Evolutionary conservation across 2,888 invertebrate genomes (phyloP), one percentile per base, ranked within the genome.

Genomic region (Arrhopalites spinosus): DNA sequence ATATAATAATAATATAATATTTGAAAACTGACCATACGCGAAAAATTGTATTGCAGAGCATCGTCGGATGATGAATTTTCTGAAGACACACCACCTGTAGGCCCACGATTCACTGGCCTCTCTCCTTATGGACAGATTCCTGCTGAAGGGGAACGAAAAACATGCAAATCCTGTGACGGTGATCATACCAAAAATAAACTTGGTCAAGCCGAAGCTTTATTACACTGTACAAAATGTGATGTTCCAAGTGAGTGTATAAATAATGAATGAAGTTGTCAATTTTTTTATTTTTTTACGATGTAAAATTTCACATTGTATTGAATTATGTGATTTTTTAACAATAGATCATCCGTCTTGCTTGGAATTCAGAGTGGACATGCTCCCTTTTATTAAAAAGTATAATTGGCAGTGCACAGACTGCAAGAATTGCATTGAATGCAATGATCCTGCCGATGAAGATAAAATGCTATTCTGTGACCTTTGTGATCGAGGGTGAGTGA

Each of bases 331-430:
- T 15, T 30, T 36, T 29, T 29, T 29, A 72, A 78, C 84, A 85
- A 0, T 86, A 92, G 92, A 91, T 79, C 96, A 97, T 88, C 94
- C 95, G 1, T 90, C 90, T 30, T 97, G 96, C 87, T 89, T 95
- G 85, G 94, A 95, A 83, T 89, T 97, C 85, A 89, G 92, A 36
- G 87, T 90, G 77, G 92, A 93, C 84, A 95, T 96, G 90, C 90
- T 93, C 80, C 90, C 90, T 78, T 91, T 93, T 82, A 92, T 94
- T 79, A 91, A 91, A 84, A 91, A 90, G 80, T 97, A 97, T 86
- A 89, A 91, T 84, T 97, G 96, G 97, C 94, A 94, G 86, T 97
- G 96, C 85, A 92, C 92, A 82, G 95, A 94, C 83, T 97, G 96
- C 86, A 96, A 96, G 88, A 90, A 91, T 68, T 97, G 97, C 87